phyloP scores from a whole-genome alignment of 2,888 invertebrate species.

The Octonoba sinensis region DNA sequence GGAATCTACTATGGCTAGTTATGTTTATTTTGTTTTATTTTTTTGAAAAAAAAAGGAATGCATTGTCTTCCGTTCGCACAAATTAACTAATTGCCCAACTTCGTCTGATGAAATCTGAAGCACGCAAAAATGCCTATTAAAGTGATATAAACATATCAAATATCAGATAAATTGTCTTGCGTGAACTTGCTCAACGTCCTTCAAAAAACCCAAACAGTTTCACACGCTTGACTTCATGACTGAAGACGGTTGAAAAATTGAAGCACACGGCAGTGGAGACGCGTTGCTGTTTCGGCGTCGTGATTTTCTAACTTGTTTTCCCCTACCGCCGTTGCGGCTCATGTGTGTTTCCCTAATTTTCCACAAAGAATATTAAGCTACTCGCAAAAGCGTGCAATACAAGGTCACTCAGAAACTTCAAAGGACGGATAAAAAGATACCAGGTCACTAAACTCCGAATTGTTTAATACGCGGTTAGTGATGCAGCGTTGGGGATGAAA shows the following conservation, averaged over 20 bases:
- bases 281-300: no score
- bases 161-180: neutral
- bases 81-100: no score
- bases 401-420: neutral
- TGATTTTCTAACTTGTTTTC: neutral
- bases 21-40: neutral
- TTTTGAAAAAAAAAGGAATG: neutral
- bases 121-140: no score
- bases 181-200: neutral
- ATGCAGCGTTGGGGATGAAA: neutral
- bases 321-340: neutral
- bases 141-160: no score
- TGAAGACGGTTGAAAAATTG: no score
- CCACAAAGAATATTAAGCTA: neutral
- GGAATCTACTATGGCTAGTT: no score
- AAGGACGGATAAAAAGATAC: neutral
- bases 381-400: constrained; percentile 3
- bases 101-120: no score
- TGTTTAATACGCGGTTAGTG: constrained; percentile 6
- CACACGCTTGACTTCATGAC: constrained; percentile 1
- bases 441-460: constrained; percentile 6
- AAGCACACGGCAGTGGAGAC: no score
- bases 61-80: no score
- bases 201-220: constrained; percentile 2
- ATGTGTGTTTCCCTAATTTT: neutral